A percentile compares a stretch with the other conserved stretches of the same genome.
These are phyloP conservation scores for Orthochromis malagaraziensis DNA, from an alignment of 2,113 vertebrate genomes.

Conservation along the genomic window DNA sequence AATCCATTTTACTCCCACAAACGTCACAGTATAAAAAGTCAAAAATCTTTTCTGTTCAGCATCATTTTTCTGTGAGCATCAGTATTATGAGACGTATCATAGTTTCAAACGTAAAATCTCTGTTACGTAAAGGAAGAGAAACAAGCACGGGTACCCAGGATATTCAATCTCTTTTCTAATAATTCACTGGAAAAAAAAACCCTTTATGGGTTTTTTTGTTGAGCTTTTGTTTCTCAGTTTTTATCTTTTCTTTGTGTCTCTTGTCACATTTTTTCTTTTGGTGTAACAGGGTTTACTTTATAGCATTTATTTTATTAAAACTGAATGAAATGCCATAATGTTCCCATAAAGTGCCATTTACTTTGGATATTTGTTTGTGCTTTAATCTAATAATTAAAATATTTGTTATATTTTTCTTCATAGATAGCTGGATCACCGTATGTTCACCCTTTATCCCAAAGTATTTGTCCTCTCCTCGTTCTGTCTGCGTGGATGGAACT, in stretches of 20 bases:
- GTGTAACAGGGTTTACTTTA: neutral
- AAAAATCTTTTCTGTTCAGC: neutral
- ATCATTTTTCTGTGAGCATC: neutral
- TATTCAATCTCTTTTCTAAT: neutral
- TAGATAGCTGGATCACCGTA: conserved; percentile 86
- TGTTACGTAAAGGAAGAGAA: neutral
- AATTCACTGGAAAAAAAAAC: neutral
- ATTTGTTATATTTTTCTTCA: neutral
- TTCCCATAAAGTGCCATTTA: neutral
- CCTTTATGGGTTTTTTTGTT: neutral
- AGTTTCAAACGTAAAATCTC: neutral
- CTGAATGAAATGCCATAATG: neutral
- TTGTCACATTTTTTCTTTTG: neutral
- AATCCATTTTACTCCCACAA: neutral
- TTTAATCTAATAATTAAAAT: neutral
- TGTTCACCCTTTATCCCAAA: conserved; percentile 94
- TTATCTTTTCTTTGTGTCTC: neutral
- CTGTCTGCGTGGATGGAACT: conserved; percentile 75
- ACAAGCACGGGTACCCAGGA: neutral
- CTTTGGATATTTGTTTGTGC: neutral
- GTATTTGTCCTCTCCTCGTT: conserved; percentile 90
- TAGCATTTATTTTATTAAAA: neutral
- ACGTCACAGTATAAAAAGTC: neutral
- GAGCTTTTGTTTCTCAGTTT: neutral
- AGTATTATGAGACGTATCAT: neutral